Evolutionary conservation across 2,113 vertebrate species (phyloP), one percentile per base, ranked within the genome.

Genomic region (Tautogolabrus adspersus): DNA sequence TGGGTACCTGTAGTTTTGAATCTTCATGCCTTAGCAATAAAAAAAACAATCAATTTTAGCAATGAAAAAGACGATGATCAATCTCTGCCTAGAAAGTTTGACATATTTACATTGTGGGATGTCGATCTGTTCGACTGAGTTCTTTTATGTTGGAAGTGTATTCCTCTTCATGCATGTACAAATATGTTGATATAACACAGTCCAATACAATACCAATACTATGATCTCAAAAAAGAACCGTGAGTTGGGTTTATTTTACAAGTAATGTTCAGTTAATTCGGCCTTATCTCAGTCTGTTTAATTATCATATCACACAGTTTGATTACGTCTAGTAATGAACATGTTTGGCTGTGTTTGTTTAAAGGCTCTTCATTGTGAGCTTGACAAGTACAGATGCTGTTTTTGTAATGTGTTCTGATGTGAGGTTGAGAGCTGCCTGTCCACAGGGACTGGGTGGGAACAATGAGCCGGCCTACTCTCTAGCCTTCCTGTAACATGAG

Each of bases 401-500:
- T 82, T 76, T 75, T 74, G 42, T 77, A 47, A 19, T 18, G 8
- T 63, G 44, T 11, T 8, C n/a, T 76, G 49, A 74, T 77, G 65
- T 44, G 38, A 75, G 80, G 63, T 46, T 75, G 56, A 76, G 73
- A 83, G 65, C 70, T 40, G 78, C 16, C 21, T 21, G 81, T 89
- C 89, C 76, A 7, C 54, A 4, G 88, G 77, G 91, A 87, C 73
- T 84, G 82, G 89, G 86, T 77, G 79, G 85, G 83, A 86, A 86
- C 85, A 83, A 85, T 86, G 66, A 30, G 67, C 60, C 4, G 26
- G 13, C 66, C 81, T 83, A 61, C 63, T 46, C 37, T 77, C 73
- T 73, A 75, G 34, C 12, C 38, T 63, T 82, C 71, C 75, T 88
- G 90, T 90, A 92, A 91, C 83, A 83, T 75, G 90, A 93, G 61